phyloP scores from a whole-genome alignment of 2,797 vertebrate species.

The Propithecus deckenii region DNA sequence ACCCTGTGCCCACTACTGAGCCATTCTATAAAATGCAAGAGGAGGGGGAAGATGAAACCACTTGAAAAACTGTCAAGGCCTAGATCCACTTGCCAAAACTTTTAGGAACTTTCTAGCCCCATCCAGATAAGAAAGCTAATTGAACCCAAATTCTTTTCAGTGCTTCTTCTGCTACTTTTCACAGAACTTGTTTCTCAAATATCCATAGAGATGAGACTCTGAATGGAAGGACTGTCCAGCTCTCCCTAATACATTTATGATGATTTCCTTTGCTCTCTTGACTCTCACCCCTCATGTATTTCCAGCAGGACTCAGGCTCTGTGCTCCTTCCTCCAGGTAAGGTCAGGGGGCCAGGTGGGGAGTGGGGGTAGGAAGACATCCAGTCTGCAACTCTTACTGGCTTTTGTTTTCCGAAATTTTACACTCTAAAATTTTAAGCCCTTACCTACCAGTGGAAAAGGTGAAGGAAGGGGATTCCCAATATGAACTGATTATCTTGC shows the following conservation, averaged over 20 bases:
- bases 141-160: not conserved
- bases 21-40: not conserved
- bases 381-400: not conserved
- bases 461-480: not conserved
- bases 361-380: not conserved
- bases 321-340: not conserved
- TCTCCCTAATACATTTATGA: no score
- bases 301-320: not conserved
- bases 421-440: not conserved
- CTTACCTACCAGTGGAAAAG: not conserved
- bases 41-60: not conserved
- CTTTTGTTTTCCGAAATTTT: not conserved
- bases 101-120: not conserved
- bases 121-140: not conserved
- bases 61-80: not conserved
- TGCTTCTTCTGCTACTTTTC: not conserved
- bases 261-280: not conserved
- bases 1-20: slow-evolving; percentile 10
- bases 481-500: not conserved
- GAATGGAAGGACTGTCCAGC: not conserved
- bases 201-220: not conserved
- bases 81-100: not conserved
- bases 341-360: not conserved
- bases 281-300: not conserved
- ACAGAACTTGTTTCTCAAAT: not conserved